Percentiles rank a stretch among this genome's conserved stretches.
Evolutionary conservation across 2,888 invertebrate species (phyloP).

Genomic region (Heliconius aoede): DNA sequence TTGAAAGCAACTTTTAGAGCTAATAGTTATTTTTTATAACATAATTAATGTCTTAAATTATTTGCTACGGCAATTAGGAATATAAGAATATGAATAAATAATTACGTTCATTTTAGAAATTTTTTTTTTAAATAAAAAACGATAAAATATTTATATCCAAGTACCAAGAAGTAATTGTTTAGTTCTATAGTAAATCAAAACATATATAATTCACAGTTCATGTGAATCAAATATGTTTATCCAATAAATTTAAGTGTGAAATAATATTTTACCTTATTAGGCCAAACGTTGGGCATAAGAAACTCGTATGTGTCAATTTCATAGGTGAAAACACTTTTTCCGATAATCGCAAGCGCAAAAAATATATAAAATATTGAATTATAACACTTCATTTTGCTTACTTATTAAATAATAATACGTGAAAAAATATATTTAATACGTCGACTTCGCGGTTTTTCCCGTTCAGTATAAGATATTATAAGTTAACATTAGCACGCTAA

Average conservation of each 20-base stretch:
- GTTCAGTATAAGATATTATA: constrained; percentile 2
- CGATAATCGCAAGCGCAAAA: constrained; percentile 42
- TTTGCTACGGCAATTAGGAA: background rate
- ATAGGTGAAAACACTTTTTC: constrained; percentile 51
- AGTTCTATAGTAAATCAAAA: background rate
- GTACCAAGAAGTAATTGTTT: background rate
- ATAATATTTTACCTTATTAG: constrained; percentile 86
- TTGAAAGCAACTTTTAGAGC: background rate
- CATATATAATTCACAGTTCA: background rate
- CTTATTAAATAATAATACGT: constrained; percentile 1
- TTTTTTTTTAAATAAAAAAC: background rate
- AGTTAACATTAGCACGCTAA: constrained; percentile 35
- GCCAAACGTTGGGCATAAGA: constrained; percentile 92
- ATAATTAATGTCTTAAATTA: background rate
- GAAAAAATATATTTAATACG: constrained; percentile 25
- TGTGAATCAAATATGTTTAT: background rate
- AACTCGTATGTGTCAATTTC: constrained; percentile 85
- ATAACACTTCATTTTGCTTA: constrained; percentile 41
- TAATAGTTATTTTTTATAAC: background rate
- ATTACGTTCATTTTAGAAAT: no score
- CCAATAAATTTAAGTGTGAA: constrained; percentile 1
- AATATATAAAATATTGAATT: constrained; percentile 39
- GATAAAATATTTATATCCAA: background rate
- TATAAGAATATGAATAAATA: no score
- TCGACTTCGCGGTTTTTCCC: constrained; percentile 42